Conservation (phyloP, 2,888 invertebrate species). For the Phasia obesa region DNA sequence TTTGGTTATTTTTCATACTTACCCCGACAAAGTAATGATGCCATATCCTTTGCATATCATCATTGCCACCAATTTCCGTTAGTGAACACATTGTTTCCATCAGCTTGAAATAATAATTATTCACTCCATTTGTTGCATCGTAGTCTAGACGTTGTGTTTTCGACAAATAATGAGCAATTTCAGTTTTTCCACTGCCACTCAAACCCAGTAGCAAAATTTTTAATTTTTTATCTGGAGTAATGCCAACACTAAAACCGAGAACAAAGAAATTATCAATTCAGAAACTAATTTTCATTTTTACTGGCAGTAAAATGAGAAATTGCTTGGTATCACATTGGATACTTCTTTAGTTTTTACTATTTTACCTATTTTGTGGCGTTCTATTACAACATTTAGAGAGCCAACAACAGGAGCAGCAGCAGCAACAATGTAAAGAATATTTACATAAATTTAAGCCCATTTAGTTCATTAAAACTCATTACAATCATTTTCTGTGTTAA, state of each 20-base stretch:
- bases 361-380: slow-evolving; percentile 68
- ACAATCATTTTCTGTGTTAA: slow-evolving; percentile 52
- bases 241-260: slow-evolving; percentile 65
- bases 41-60: slow-evolving; percentile 80
- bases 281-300: slow-evolving; percentile 32
- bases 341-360: neutral
- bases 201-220: slow-evolving; percentile 79
- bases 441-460: slow-evolving; percentile 73
- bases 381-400: slow-evolving; percentile 37
- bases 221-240: slow-evolving; percentile 69
- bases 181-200: slow-evolving; percentile 79
- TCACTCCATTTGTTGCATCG: slow-evolving; percentile 80
- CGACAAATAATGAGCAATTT: slow-evolving; percentile 77
- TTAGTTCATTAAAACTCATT: slow-evolving; percentile 58
- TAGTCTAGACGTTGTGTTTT: slow-evolving; percentile 72
- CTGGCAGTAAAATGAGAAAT: slow-evolving; percentile 18
- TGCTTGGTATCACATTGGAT: slow-evolving; percentile 18
- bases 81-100: slow-evolving; percentile 72
- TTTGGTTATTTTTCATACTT: slow-evolving; percentile 28
- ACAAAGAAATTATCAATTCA: slow-evolving; percentile 32
- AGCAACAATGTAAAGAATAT: slow-evolving; percentile 61
- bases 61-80: slow-evolving; percentile 80
- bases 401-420: slow-evolving; percentile 59
- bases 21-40: slow-evolving; percentile 78
- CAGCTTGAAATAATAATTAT: slow-evolving; percentile 72